Evolutionary conservation across 2,113 vertebrate species (phyloP).

Genomic region (Oreochromis spilurus): DNA sequence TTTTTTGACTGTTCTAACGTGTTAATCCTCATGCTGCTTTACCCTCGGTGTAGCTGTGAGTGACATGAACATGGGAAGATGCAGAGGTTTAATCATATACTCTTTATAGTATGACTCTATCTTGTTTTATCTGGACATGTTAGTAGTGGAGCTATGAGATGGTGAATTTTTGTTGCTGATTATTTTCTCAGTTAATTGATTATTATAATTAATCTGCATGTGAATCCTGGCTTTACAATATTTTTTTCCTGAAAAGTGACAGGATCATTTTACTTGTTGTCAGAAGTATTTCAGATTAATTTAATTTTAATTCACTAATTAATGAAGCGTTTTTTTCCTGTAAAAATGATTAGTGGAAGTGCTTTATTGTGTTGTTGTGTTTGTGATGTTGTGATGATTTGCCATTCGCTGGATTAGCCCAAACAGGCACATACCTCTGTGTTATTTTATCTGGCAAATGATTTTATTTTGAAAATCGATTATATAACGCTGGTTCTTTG

Average conservation of each 20-base stretch:
- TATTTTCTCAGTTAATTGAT: neutral
- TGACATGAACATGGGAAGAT: neutral
- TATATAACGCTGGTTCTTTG: neutral
- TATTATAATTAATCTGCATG: neutral
- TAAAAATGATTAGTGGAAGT: neutral
- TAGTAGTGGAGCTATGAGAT: accelerated
- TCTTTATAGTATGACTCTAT: neutral
- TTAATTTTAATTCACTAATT: neutral
- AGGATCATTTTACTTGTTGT: neutral
- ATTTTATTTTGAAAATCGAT: neutral
- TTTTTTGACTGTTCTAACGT: neutral
- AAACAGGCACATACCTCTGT: neutral
- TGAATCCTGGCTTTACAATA: neutral
- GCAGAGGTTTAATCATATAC: neutral
- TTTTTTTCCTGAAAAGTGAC: neutral
- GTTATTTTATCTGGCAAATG: neutral
- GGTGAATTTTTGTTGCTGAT: neutral
- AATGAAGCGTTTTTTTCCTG: neutral
- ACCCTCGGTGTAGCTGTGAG: neutral
- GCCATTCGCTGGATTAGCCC: neutral
- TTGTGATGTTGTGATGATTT: neutral
- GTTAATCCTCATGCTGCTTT: neutral
- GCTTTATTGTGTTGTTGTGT: neutral
- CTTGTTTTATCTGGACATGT: neutral
- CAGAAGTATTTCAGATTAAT: neutral